Evolutionary conservation across 1,140 invertebrate genomes (phyloP), one percentile per base, ranked within the genome.

Genomic region (Drosophila kepulauana): DNA sequence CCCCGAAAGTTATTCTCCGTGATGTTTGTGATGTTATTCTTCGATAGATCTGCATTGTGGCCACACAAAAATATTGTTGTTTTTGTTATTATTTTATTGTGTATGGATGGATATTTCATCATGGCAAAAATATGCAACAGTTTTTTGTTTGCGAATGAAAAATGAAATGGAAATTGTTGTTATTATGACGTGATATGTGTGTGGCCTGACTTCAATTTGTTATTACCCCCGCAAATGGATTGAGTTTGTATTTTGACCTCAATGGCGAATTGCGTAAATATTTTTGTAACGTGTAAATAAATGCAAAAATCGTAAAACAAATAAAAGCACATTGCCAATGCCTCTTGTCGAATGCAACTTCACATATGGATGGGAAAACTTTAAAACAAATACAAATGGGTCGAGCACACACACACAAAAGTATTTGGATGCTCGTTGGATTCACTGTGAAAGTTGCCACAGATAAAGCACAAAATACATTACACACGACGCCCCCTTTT

Each of bases 1-100:
- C 95, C 95, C 6, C 94, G 90, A 82, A 98, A 98, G 93, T 98
- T 98, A 82, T 97, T 95, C 64, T 97, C 95, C 48, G 97, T 93
- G 3, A 97, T 94, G 75, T 95, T 94, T 7, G 95, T 95, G 52
- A 97, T 95, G 79, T 96, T 96, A 91, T 97, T 97, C 78, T 95
- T 93, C 0, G 96, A 95, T 7, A 97, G 93, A 91, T 97, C 96
- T 92, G 82, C 30, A 73, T 30, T 4, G 45, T 2, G 35, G 7
- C 8, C 35, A 38, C 20, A 10, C 35, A 38, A 38, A 33, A 11
- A 59, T 66, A 2, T 25, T 35, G 7, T 61, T 35, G 41, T 58
- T 30, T 20, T 43, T 28, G 3, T 63, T 61, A 28, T 48, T 74
- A 33, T 43, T 6, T 28, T 38, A 20, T 49, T 66, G 35, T 63